Conservation (phyloP, 2,888 invertebrate species). For the Plagiodera versicolora region DNA sequence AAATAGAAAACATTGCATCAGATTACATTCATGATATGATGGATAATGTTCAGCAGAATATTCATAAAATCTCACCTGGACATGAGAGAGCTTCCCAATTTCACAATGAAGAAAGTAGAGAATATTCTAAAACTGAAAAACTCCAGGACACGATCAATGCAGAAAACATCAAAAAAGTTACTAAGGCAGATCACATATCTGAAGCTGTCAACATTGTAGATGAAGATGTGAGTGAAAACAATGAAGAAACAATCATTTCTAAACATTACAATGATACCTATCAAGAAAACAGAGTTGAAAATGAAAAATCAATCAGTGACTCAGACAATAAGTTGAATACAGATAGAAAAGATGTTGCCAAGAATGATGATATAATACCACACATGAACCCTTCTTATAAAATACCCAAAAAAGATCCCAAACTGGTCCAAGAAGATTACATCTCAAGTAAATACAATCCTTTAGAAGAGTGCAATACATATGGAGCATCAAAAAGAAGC, state of each 20-base stretch:
- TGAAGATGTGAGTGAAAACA: not conserved
- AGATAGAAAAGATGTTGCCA: too few relatives aligned
- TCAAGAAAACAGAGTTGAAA: too few relatives aligned
- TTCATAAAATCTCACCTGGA: not conserved
- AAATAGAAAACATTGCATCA: not conserved
- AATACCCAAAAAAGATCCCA: not conserved
- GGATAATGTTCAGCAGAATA: not conserved
- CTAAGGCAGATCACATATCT: too few relatives aligned
- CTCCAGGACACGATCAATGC: not conserved
- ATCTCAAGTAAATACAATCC: not conserved
- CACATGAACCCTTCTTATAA: not conserved
- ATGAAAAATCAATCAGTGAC: too few relatives aligned
- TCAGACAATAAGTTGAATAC: too few relatives aligned
- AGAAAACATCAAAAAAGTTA: not conserved
- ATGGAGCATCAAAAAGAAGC: not conserved
- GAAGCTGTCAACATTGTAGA: too few relatives aligned
- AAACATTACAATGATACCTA: too few relatives aligned
- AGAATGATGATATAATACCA: not conserved
- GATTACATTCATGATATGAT: not conserved
- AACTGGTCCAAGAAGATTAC: not conserved
- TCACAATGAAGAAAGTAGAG: not conserved
- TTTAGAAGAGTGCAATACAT: not conserved
- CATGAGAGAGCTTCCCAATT: not conserved
- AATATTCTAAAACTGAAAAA: not conserved
- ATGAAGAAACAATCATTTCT: not conserved